Evolutionary conservation across 2,113 vertebrate genomes (phyloP).

Genomic region (Trichechus manatus): DNA sequence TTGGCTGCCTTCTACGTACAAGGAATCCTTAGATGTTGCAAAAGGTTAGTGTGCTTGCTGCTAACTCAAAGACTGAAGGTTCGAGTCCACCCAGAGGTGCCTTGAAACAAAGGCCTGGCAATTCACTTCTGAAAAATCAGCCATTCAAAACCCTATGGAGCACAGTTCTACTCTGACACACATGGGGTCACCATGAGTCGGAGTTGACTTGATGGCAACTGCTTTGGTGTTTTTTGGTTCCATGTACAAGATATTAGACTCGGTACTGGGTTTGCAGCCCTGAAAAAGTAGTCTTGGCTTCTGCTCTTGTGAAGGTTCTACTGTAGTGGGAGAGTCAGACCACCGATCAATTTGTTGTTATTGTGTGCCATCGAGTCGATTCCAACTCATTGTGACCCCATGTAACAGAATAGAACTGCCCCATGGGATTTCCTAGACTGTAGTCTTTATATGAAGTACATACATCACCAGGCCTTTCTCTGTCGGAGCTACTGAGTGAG

Average conservation of each 20-base stretch:
- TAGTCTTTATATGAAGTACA: too few relatives aligned
- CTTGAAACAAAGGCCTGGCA: not conserved
- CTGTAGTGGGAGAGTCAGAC: too few relatives aligned
- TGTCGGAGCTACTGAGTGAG: too few relatives aligned
- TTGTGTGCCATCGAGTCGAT: too few relatives aligned
- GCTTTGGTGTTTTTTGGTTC: too few relatives aligned
- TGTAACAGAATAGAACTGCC: too few relatives aligned
- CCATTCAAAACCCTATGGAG: not conserved
- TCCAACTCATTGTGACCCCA: too few relatives aligned
- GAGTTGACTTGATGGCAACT: too few relatives aligned
- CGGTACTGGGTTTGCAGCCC: not conserved
- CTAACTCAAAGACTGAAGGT: not conserved
- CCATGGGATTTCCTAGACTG: too few relatives aligned
- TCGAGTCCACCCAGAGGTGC: not conserved
- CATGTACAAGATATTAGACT: not conserved
- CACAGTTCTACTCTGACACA: not conserved
- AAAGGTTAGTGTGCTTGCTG: not conserved
- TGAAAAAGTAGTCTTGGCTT: not conserved
- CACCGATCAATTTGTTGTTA: too few relatives aligned
- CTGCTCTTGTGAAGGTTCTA: not conserved
- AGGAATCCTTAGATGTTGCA: not conserved
- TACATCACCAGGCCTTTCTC: too few relatives aligned
- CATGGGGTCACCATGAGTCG: too few relatives aligned
- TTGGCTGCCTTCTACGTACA: not conserved
- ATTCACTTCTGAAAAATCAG: not conserved